Percentiles rank a stretch among this genome's conserved stretches.
Evolutionary conservation across 2,113 vertebrate species (phyloP).

Genomic region (Propithecus coquereli): DNA sequence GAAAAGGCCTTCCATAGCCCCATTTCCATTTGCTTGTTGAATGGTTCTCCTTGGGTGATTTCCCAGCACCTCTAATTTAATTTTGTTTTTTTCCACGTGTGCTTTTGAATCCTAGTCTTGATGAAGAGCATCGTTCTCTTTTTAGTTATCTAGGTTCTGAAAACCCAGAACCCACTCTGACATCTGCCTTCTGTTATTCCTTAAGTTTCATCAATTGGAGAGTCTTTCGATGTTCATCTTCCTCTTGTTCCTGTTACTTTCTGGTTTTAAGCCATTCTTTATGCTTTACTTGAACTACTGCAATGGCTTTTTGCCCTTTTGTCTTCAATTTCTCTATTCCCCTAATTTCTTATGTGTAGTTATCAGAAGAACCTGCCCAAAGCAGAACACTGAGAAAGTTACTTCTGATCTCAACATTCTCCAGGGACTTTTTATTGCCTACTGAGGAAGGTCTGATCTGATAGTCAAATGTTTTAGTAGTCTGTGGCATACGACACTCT

Average conservation of each 20-base stretch:
- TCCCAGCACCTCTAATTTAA: not conserved
- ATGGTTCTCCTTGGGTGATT: not conserved
- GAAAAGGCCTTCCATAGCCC: accelerated
- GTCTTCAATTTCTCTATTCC: not conserved
- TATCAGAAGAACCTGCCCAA: not conserved
- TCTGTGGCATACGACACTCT: not conserved
- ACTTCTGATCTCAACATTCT: not conserved
- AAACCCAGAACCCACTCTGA: not conserved
- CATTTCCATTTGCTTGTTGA: not conserved
- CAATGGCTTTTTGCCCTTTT: not conserved
- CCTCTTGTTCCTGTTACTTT: not conserved
- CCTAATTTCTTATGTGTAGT: not conserved
- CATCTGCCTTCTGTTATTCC: not conserved
- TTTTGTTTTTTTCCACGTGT: not conserved
- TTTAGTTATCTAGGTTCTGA: not conserved
- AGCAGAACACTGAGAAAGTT: not conserved
- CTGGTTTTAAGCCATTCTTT: not conserved
- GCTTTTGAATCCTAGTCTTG: not conserved
- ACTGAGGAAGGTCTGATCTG: not conserved
- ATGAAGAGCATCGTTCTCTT: not conserved
- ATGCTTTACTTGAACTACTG: not conserved
- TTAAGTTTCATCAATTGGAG: not conserved
- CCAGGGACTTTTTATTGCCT: not conserved
- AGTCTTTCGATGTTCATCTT: not conserved
- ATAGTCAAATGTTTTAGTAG: not conserved